phyloP scores from a whole-genome alignment of 2,113 vertebrate species.

The Acanthisitta chloris region DNA sequence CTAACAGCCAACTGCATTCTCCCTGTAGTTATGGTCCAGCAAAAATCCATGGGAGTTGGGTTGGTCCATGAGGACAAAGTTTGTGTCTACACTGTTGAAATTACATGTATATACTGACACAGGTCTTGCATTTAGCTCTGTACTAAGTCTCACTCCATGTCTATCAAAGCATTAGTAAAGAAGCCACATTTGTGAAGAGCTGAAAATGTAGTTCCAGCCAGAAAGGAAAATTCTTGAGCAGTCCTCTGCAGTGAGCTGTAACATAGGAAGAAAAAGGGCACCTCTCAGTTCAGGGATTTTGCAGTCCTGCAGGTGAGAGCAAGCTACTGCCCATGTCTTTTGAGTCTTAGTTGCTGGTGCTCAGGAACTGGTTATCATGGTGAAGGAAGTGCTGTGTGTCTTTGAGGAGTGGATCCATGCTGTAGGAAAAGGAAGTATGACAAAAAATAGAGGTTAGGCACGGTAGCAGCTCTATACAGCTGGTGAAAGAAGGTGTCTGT shows the following conservation, averaged over 20 bases:
- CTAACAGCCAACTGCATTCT: background rate
- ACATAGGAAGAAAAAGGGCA: background rate
- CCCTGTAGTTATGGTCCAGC: background rate
- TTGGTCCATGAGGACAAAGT: background rate
- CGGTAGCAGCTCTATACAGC: fast-evolving
- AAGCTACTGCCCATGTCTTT: background rate
- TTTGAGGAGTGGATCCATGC: background rate
- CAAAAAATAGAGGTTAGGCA: background rate
- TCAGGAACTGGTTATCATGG: background rate
- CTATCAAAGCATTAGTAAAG: background rate
- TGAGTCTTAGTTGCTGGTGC: background rate
- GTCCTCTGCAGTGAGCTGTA: background rate
- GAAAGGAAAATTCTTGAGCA: background rate
- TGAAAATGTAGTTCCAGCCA: background rate
- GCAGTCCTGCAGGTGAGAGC: background rate
- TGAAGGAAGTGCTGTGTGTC: background rate
- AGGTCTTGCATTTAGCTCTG: background rate
- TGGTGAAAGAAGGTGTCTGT: background rate
- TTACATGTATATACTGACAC: fast-evolving
- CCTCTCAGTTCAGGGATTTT: background rate
- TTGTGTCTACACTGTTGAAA: background rate
- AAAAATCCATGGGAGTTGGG: background rate
- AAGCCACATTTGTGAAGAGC: background rate
- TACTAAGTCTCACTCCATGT: background rate
- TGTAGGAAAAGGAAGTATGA: background rate